Evolutionary conservation across 2,888 invertebrate species (phyloP), one percentile per base, ranked within the genome.

Genomic region (Steromphala cineraria): DNA sequence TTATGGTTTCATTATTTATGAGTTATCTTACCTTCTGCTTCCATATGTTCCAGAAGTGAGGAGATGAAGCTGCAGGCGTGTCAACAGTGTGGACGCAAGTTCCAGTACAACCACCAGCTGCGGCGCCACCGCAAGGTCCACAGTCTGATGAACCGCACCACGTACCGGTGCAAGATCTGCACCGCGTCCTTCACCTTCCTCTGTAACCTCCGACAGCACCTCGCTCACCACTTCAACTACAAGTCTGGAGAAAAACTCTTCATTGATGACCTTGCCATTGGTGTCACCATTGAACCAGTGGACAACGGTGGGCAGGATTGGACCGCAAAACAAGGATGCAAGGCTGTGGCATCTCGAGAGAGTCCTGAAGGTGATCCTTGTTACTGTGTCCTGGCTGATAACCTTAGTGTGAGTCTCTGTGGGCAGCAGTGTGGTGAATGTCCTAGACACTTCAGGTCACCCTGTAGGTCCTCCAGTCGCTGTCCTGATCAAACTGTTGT

Each of bases 101-200:
- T 67, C 36, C 24, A 28, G 67, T 67, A 67, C 67, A 24, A 28
- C 28, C 67, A 67, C 67, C 67, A 67, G 67, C 67, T 67, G n/a
- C 24, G 67, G 10, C 13, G 31, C 7, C 67, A 67, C 36, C 67
- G 67, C 67, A 24, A 31, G 2, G 67, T 21, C 17, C 67, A 67
- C 67, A 67, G 31, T 7, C 24, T 67, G 67, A 67, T 67, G 67
- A 67, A 67, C 28, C 24, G 36, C 28, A 67, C 67, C 67, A 67
- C 13, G 28, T 67, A 67, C 36, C 21, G 67, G n/a, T 67, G 67
- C 31, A 67, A 67, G 31, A 36, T 67, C 8, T 67, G 67, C 36
- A 67, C 24, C 28, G 31, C 8, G 28, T n/a, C 31, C 17, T 67
- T 67, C 36, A 31, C 28, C 24, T 67, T 17, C 67, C 67, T 67